Base-by-base conservation (phyloP, 2,113 vertebrate species). In the Etheostoma cragini region DNA sequence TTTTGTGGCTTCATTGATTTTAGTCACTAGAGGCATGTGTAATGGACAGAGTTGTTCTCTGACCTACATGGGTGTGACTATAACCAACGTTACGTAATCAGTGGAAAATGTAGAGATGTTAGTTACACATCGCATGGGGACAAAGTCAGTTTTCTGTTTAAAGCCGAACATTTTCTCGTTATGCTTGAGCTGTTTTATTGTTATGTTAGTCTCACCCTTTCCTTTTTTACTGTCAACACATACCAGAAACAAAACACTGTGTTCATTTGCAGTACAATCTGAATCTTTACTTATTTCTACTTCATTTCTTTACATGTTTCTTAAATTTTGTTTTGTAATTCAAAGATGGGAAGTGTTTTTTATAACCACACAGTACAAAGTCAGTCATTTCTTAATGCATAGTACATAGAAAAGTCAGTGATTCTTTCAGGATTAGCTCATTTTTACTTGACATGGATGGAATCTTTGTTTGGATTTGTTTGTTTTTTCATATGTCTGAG, bases 51-150 rank as follows among this genome's bases (percentile, higher is more conserved):
- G 42, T 1, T 33, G 11, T 24, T 49, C 26, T 0, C 62, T 78
- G 81, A 74, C 69, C 47, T 70, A 74, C 54, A 62, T 53, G n/a
- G 13, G 13, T 73, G 70, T 8, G 53, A 53, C 45, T 3, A 33
- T 0, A 58, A 76, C 63, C 47, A 21, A 38, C 45, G 21, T 2
- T 6, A 19, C 14, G 16, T 1, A 26, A 26, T 5, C 35, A 21
- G 33, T 14, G 33, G 49, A 21, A 8, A 45, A 46, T 22, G 6
- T 45, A 21, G 2, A 7, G 16, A 50, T 66, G 5, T 4, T 19
- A 57, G 12, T 8, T 10, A 33, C 8, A 30, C 56, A 8, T 58
- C 8, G 17, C 24, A 24, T 1, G 6, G 24, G 24, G 56, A 17
- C 11, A 56, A 12, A 5, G 22, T 56, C 24, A 5, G 2, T 22